Evolutionary conservation across 2,888 invertebrate species (phyloP), one percentile per base, ranked within the genome.

Genomic region (Spatulosminthurus flaviceps): DNA sequence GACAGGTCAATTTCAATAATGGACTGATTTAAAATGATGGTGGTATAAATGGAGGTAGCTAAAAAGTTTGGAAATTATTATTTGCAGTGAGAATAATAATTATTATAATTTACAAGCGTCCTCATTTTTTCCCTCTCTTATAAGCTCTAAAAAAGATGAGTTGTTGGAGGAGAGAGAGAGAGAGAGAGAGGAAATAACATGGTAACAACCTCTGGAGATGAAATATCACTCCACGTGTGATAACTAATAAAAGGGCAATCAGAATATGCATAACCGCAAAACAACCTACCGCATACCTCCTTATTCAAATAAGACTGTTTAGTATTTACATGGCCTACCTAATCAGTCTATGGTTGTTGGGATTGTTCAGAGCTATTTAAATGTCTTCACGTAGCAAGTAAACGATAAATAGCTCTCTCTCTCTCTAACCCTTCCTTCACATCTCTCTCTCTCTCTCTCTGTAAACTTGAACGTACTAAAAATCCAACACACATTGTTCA

Each of bases 191-290:
- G n/a, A n/a, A n/a, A n/a, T n/a, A 60, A 19, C 34, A 42, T 41
- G 67, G 75, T 66, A 43, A 41, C 71, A 43, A 43, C 71, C 71
- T 71, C 42, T 43, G 71, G 41, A 41, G 41, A 43, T 43, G 43
- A 43, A 64, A 64, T 71, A 78, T 78, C 64, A 60, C 78, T 72
- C 72, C 79, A 76, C 79, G 79, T 79, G 79, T 79, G 79, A 76
- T 79, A 70, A 79, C 75, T 75, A 70, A 76, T 79, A 75, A 79
- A 76, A 41, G 79, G 70, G 60, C 75, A 70, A 76, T 71, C 76
- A 75, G 79, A 76, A 79, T 79, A 69, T 76, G 76, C 79, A 79
- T 67, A 64, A 67, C 66, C 67, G 75, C 67, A 76, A 73, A 73
- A 60, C 60, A 72, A 73, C 73, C 73, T 73, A 73, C 73, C 73